A percentile compares a stretch with the other conserved stretches of the same genome.
phyloP scores from a whole-genome alignment of 2,113 vertebrate species.

The Cyprichromis sp. region DNA sequence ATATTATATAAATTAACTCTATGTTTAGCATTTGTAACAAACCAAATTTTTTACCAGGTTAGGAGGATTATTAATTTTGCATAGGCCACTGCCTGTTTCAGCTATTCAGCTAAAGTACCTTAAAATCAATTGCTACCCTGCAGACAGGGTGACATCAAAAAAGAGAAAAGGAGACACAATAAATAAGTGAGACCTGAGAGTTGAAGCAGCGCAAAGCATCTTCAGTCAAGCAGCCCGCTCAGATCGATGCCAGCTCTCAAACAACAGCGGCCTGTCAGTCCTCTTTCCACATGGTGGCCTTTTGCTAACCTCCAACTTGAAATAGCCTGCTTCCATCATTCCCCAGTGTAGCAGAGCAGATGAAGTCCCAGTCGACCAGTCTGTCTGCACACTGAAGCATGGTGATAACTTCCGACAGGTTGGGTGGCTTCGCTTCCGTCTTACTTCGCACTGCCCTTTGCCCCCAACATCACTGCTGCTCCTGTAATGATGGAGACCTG shows the following conservation, averaged over 20 bases:
- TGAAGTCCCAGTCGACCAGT: slow-evolving; percentile 39
- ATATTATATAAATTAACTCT: neutral
- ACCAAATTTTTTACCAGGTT: neutral
- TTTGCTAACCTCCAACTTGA: slow-evolving; percentile 46
- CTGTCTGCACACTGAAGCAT: slow-evolving; percentile 33
- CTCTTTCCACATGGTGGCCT: slow-evolving; percentile 16
- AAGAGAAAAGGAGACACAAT: neutral
- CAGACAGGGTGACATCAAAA: neutral
- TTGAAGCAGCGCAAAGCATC: neutral
- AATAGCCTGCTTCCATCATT: slow-evolving; percentile 31
- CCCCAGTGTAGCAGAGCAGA: slow-evolving; percentile 29
- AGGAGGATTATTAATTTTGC: neutral
- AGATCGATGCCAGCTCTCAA: slow-evolving; percentile 16
- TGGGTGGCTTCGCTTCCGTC: neutral
- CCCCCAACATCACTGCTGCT: neutral
- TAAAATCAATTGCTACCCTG: neutral
- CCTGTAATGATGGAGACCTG: slow-evolving; percentile 29
- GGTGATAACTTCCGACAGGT: slow-evolving; percentile 56
- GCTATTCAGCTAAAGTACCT: neutral
- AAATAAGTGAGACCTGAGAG: neutral
- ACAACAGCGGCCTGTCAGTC: neutral
- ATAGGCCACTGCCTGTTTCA: neutral
- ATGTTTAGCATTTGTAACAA: neutral
- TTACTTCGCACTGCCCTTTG: neutral
- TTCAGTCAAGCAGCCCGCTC: neutral